Conservation (phyloP, 2,888 invertebrate genomes). For the Tryphoninae sp. region DNA sequence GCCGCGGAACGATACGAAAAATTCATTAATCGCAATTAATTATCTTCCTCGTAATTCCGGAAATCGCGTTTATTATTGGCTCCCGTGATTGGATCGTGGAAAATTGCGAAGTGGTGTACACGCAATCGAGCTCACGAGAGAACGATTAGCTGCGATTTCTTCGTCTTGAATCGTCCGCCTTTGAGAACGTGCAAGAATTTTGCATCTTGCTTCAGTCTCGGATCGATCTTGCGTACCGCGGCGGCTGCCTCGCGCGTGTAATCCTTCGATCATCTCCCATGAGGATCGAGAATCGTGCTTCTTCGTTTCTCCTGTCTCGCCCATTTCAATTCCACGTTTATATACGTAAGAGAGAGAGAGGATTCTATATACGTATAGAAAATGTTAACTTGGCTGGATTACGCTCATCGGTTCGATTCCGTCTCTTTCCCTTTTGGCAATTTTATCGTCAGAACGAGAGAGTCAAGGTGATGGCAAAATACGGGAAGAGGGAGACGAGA, state of each 20-base stretch:
- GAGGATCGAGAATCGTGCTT: slow-evolving; percentile 41
- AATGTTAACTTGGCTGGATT: slow-evolving; percentile 8
- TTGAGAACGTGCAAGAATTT: slow-evolving; percentile 44
- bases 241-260: slow-evolving; percentile 21
- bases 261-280: slow-evolving; percentile 52
- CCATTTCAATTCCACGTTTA: slow-evolving; percentile 63
- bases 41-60: slow-evolving; percentile 27
- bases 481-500: neutral
- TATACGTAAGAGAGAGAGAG: neutral
- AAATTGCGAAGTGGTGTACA: slow-evolving; percentile 61
- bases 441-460: slow-evolving; percentile 66
- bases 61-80: slow-evolving; percentile 38
- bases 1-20: neutral
- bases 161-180: slow-evolving; percentile 18
- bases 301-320: slow-evolving; percentile 58
- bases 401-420: neutral
- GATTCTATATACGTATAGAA: neutral
- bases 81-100: slow-evolving; percentile 44
- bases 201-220: slow-evolving; percentile 13
- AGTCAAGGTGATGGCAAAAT: slow-evolving; percentile 30
- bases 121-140: slow-evolving; percentile 21
- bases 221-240: slow-evolving; percentile 20
- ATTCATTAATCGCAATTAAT: slow-evolving; percentile 20
- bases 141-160: slow-evolving; percentile 61
- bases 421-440: slow-evolving; percentile 63